phyloP scores from a whole-genome alignment of 2,888 invertebrate species.

The Diloba caeruleocephala region DNA sequence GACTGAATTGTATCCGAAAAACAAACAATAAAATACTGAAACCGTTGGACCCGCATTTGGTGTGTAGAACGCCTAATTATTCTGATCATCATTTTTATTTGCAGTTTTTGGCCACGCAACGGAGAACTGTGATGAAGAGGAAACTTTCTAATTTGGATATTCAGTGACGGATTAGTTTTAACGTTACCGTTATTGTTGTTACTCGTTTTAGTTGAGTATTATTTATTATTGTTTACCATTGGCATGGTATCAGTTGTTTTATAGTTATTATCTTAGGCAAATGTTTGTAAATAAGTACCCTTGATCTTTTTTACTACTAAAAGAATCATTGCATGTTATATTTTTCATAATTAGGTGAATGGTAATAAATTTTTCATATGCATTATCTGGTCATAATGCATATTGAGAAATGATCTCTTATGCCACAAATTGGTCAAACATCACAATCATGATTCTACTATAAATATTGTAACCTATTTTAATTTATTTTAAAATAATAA shows the following conservation, averaged over 20 bases:
- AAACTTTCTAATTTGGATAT: constrained; percentile 91
- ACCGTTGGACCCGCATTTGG: too few relatives aligned
- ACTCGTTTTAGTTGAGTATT: constrained; percentile 78
- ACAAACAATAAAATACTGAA: not conserved
- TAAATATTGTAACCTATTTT: constrained; percentile 59
- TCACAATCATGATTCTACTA: constrained; percentile 81
- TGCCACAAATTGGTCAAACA: constrained; percentile 74
- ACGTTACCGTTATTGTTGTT: constrained; percentile 87
- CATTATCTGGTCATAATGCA: constrained; percentile 85
- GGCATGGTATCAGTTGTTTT: constrained; percentile 74
- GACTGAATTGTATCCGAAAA: too few relatives aligned
- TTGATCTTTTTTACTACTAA: constrained; percentile 71
- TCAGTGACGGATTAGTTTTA: constrained; percentile 75
- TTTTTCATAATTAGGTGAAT: constrained; percentile 72
- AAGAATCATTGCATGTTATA: constrained; percentile 78
- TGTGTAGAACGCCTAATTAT: not conserved
- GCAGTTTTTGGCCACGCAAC: constrained; percentile 97
- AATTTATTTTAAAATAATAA: constrained; percentile 60
- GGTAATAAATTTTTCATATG: constrained; percentile 77
- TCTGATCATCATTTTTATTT: constrained; percentile 66
- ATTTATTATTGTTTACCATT: constrained; percentile 83
- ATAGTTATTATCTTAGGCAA: constrained; percentile 67
- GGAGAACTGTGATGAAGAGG: constrained; percentile 95
- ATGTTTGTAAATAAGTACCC: constrained; percentile 81
- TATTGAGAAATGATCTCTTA: constrained; percentile 73